Conservation (phyloP, 2,113 vertebrate species). For the zebrafish (Danio rerio) region DNA sequence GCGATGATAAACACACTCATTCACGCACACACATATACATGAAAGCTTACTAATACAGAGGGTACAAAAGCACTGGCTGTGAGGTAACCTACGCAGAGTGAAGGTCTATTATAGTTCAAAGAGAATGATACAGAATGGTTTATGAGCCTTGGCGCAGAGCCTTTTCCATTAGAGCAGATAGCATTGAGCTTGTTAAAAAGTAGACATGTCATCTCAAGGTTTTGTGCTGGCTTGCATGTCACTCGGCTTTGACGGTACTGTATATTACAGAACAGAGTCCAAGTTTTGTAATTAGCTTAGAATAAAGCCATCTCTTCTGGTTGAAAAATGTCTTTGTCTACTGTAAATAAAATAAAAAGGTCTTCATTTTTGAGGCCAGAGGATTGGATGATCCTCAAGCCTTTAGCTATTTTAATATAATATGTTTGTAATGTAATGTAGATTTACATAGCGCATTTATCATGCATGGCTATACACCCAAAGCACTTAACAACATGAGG, state of each 20-base stretch:
- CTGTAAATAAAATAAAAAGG: not conserved
- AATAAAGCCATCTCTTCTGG: not conserved
- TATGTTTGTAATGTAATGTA: slow-evolving; percentile 32
- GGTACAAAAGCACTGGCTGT: slow-evolving; percentile 54
- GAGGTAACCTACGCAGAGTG: slow-evolving; percentile 49
- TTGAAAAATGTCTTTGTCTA: not conserved
- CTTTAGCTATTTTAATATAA: slow-evolving; percentile 25
- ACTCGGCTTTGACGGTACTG: slow-evolving; percentile 19
- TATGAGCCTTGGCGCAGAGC: slow-evolving; percentile 52
- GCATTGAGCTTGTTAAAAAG: slow-evolving; percentile 55
- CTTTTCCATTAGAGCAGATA: slow-evolving; percentile 57
- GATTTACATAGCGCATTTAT: not conserved
- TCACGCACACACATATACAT: not conserved
- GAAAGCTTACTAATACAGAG: slow-evolving; percentile 51
- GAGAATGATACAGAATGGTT: slow-evolving; percentile 60
- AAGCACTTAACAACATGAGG: no score
- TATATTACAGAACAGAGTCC: slow-evolving; percentile 9
- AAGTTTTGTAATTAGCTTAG: slow-evolving; percentile 52
- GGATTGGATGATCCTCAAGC: not conserved
- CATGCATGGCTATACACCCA: no score
- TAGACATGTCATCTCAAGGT: slow-evolving; percentile 53
- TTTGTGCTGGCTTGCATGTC: slow-evolving; percentile 33
- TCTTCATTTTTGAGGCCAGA: slow-evolving; percentile 44
- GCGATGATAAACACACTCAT: slow-evolving; percentile 16
- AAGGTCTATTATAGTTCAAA: slow-evolving; percentile 60